Evolutionary conservation across 2,797 vertebrate species (phyloP), one percentile per base, ranked within the genome.

Genomic region (Malurus splendens): DNA sequence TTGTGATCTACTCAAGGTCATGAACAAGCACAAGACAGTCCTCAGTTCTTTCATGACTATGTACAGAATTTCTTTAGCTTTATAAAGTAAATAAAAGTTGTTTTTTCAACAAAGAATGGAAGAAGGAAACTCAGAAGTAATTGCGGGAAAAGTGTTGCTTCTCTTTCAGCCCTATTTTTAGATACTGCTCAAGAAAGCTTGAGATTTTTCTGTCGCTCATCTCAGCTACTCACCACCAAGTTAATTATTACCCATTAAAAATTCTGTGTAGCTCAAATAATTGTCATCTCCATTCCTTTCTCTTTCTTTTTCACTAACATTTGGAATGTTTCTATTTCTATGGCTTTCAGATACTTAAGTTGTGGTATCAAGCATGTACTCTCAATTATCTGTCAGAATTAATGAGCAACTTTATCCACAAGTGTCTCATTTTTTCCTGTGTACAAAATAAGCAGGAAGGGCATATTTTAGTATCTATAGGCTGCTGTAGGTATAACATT

Each of bases 331-430:
- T 71, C 30, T 87, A 18, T 67, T 89, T 87, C 87, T 56, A 18
- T n/a, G 57, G 39, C 64, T 92, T 90, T 47, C 79, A 82, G 38
- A 66, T 90, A 74, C 57, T 90, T 82, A 79, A 88, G 62, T 12
- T 57, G 67, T 81, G 30, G 39, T 82, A 39, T 93, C 82, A 71
- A 73, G 61, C 74, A 52, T 51, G 25, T 74, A 54, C 41, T 70
- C 57, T 84, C 68, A 87, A 85, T 89, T 84, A 91, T 74, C 42
- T 90, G 42, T 91, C 85, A 81, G 76, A 91, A 87, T 87, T 93
- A 93, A 86, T 74, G 66, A 48, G 44, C 32, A 73, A 33, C 25
- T 44, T 80, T 90, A 68, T 54, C 41, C 86, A 86, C 23, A 81
- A 84, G 42, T 80, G 81, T 77, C 66, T 32, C 54, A 65, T 93